Evolutionary conservation across 2,797 vertebrate species (phyloP), one percentile per base, ranked within the genome.

Genomic region (Adelosebastes latens): DNA sequence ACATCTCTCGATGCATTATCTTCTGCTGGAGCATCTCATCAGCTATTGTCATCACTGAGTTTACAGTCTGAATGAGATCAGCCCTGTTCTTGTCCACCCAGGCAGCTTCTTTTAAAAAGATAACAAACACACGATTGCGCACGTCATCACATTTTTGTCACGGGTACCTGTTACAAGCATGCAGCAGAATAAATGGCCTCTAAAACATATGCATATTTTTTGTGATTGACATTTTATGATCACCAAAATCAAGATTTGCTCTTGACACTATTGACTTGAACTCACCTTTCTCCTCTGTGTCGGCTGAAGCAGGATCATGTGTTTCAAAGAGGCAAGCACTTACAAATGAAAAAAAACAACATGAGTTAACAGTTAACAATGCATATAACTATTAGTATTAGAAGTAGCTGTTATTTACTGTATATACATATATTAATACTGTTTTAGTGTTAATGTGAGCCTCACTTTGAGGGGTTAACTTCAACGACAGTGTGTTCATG

Each of bases 71-170:
- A 72, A 89, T 71, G 9, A 91, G 83, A 1, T 69, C 3, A 6
- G 77, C 14, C 6, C 75, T 71, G 66, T 87, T 88, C 4, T 27
- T 4, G 8, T 86, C 75, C 72, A 88, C 77, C 80, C 82, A 91
- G 1, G 4, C 16, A 25, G 75, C 84, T 16, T 74, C 75, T 86
- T 63, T 25, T 24, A 49, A 36, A 69, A 20, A 24, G 20, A 70
- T 14, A 36, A 58, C 1, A 59, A 46, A 73, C 8, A 63, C 39
- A 75, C 16, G 1, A n/a, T 31, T 31, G 25, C 49, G 3, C 46
- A 52, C 0, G 18, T 31, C 8, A 24, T 46, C 49, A 24, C 16
- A 55, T 16, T 62, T 34, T 20, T 5, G 29, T 32, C 8, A 52
- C 18, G 0, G 49, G 16, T 52, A 58, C 10, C 29, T 36, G 3